These are phyloP conservation scores for Melanotaenia maccullochi DNA, from an alignment of 2,797 vertebrate genomes.

Conservation along the genomic window DNA sequence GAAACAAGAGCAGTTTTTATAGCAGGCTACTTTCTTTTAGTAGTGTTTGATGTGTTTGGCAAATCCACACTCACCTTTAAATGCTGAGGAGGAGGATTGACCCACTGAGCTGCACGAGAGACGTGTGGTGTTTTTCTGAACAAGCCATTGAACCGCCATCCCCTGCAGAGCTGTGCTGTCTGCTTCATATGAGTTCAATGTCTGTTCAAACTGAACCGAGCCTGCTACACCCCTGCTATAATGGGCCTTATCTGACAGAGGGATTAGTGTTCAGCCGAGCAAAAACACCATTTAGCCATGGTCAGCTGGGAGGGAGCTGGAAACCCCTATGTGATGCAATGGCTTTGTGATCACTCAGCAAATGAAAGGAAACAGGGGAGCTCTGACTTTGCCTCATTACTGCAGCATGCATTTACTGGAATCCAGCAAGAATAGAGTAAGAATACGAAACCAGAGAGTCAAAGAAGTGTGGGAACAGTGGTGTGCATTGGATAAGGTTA, in stretches of 20 bases:
- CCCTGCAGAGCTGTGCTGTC: slow-evolving; percentile 55
- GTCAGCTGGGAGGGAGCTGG: slow-evolving; percentile 73
- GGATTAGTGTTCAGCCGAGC: slow-evolving; percentile 81
- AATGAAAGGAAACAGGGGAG: slow-evolving; percentile 69
- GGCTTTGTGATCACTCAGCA: slow-evolving; percentile 72
- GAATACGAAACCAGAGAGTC: slow-evolving; percentile 11
- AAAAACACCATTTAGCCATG: slow-evolving; percentile 77
- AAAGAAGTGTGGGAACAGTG: slow-evolving; percentile 15
- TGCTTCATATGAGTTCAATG: slow-evolving; percentile 55
- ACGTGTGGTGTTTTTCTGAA: slow-evolving; percentile 26
- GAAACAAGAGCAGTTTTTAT: slow-evolving; percentile 4
- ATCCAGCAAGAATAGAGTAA: slow-evolving; percentile 43
- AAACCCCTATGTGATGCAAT: slow-evolving; percentile 66
- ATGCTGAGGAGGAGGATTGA: slow-evolving; percentile 11
- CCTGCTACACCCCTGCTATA: slow-evolving; percentile 64
- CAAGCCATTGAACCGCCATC: slow-evolving; percentile 27
- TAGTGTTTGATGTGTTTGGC: slow-evolving; percentile 18
- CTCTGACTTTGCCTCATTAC: slow-evolving; percentile 67
- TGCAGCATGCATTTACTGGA: slow-evolving; percentile 42
- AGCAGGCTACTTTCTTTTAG: slow-evolving; percentile 11
- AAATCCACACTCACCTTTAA: slow-evolving; percentile 34
- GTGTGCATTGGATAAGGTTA: slow-evolving; percentile 23
- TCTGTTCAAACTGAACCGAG: slow-evolving; percentile 62
- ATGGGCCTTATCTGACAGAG: slow-evolving; percentile 77
- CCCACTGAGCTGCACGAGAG: slow-evolving; percentile 27